phyloP scores from a whole-genome alignment of 2,113 vertebrate species.

The Heloderma charlesbogerti region DNA sequence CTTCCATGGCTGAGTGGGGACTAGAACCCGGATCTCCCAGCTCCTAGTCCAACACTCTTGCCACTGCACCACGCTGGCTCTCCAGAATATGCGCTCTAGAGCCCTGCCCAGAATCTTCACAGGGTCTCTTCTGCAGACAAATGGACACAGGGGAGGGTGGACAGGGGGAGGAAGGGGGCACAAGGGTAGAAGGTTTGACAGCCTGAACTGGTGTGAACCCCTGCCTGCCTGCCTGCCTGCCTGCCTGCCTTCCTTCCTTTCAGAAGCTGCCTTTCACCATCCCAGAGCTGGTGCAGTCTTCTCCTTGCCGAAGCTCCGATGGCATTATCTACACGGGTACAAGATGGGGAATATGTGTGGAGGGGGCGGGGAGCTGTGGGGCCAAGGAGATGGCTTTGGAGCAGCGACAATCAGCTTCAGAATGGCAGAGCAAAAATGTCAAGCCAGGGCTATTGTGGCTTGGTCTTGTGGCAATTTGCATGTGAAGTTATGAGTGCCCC shows the following conservation, averaged over 20 bases:
- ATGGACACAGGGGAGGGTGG: neutral
- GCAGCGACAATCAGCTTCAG: neutral
- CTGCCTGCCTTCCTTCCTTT: neutral
- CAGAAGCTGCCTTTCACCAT: conserved; percentile 99
- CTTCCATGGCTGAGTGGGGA: too few species aligned
- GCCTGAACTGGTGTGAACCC: too few species aligned
- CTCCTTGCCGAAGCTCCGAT: conserved; percentile 94
- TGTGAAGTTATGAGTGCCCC: rapidly evolving
- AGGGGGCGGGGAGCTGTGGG: rapidly evolving
- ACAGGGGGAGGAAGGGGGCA: too few species aligned
- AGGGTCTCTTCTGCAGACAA: neutral
- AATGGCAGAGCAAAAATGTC: neutral
- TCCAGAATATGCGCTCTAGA: neutral
- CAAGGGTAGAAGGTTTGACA: neutral
- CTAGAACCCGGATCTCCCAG: too few species aligned
- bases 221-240: rapidly evolving
- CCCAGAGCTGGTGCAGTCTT: conserved; percentile 94
- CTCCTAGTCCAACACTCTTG: too few species aligned
- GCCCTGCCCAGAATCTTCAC: neutral
- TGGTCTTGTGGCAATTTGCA: neutral
- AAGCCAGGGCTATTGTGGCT: neutral
- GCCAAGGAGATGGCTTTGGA: neutral
- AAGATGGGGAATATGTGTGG: neutral
- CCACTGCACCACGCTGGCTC: too few species aligned
- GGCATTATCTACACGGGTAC: conserved; percentile 93